phyloP scores from a whole-genome alignment of 2,113 vertebrate species.

The Phaethon lepturus region DNA sequence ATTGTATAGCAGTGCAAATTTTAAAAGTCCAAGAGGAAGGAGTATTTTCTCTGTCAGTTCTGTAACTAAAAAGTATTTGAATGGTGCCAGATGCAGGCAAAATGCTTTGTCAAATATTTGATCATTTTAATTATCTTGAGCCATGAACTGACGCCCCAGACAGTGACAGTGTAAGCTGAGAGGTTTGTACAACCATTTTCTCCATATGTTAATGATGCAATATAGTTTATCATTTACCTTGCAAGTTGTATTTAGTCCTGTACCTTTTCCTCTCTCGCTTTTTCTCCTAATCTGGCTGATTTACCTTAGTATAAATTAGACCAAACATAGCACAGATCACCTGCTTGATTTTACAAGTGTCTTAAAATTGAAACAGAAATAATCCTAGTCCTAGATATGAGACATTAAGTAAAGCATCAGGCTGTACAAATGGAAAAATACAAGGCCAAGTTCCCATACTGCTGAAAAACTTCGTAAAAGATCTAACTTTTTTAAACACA shows the following conservation, averaged over 20 bases:
- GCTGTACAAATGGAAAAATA: neutral
- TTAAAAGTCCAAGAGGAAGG: neutral
- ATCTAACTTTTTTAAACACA: neutral
- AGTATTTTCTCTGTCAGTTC: neutral
- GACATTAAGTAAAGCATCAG: neutral
- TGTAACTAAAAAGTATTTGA: neutral
- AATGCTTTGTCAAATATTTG: neutral
- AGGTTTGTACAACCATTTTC: neutral
- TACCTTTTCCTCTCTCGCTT: neutral
- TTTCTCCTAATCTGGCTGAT: neutral
- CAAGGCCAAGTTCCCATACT: neutral
- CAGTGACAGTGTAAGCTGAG: neutral
- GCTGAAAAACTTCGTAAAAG: neutral
- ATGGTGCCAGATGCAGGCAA: neutral
- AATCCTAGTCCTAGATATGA: neutral
- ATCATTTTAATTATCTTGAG: neutral
- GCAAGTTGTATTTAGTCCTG: neutral
- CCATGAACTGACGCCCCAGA: neutral
- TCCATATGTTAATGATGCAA: neutral
- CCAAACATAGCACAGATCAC: neutral
- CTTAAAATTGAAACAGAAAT: neutral
- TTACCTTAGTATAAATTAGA: neutral
- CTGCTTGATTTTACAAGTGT: neutral
- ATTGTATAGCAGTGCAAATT: neutral
- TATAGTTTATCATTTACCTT: neutral